These are phyloP conservation scores for Dreissena rostriformis DNA, from an alignment of 1,140 invertebrate genomes.

Conservation along the genomic window DNA sequence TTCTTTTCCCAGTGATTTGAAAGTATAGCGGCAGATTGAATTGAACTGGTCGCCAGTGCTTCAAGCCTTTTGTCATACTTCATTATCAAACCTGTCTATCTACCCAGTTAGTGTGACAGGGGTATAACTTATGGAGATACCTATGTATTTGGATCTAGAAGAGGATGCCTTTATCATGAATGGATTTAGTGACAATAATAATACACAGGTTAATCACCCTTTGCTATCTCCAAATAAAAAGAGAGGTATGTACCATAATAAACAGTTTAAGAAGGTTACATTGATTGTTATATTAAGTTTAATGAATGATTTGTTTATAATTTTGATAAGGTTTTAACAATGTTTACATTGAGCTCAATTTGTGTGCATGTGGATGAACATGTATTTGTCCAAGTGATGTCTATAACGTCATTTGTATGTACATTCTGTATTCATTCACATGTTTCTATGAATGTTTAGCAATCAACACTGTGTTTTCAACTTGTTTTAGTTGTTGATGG, in stretches of 20 bases:
- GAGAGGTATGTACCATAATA: slow-evolving; percentile 16
- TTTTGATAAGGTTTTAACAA: neutral
- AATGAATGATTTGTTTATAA: neutral
- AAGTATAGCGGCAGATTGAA: neutral
- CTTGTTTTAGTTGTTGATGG: too few species aligned
- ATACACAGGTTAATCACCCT: slow-evolving; percentile 19
- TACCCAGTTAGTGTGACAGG: slow-evolving; percentile 5
- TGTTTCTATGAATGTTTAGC: too few species aligned
- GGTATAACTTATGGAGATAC: slow-evolving; percentile 45
- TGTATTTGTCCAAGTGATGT: neutral
- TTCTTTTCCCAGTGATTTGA: neutral
- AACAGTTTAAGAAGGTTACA: neutral
- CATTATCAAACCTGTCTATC: too few species aligned
- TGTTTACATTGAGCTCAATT: slow-evolving; percentile 1
- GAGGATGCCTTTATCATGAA: neutral
- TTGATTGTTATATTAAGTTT: neutral
- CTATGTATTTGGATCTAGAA: slow-evolving; percentile 39
- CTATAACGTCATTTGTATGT: neutral
- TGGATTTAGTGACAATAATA: slow-evolving; percentile 38
- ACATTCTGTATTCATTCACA: neutral
- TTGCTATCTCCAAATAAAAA: slow-evolving; percentile 2
- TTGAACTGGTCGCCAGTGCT: neutral
- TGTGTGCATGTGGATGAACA: neutral
- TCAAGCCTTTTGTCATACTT: neutral
- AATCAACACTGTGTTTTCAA: too few species aligned